Base-by-base conservation (phyloP, 2,888 invertebrate genomes). In the Amphiduros pacificus region DNA sequence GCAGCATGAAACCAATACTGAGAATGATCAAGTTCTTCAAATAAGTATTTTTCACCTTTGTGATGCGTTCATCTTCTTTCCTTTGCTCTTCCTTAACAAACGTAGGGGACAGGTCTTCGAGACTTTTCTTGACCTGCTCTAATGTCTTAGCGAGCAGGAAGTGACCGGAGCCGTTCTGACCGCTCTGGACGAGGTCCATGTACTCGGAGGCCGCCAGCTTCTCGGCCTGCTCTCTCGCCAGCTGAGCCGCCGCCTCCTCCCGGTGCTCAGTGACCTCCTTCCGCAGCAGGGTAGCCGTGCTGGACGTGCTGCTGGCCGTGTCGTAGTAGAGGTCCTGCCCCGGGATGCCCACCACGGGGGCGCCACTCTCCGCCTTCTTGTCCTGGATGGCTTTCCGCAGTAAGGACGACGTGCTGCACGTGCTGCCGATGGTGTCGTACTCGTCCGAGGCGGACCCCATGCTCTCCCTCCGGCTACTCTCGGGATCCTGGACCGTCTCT, bases 21-120 rank as follows among this genome's bases (percentile, higher is more conserved):
- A 78, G 65, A 11, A 74, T 70, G 26, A 77, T 55, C 32, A 79
- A 63, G 62, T 79, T 78, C 54, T 73, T 73, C 40, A 71, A 64
- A 62, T 77, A 74, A 5, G 65, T 70, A 24, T 61, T 71, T 36
- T 58, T 54, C 11, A 68, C 49, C 48, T 64, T 66, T 20, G 40
- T 32, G 26, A 53, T 40, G 26, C 41, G 49, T 56, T 41, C 41
- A 31, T 31, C 56, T 20, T 55, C 53, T 0, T 60, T 36, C 11
- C 49, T 24, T 36, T 41, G 36, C 5, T 4, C 49, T 2, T 32
- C 53, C 26, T 31, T 29, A 31, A 29, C 36, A 14, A 48, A 58
- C 5, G 41, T 57, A 14, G 62, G 44, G 5, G 57, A 58, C 4
- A 61, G 51, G 26, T 64, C 59, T 27, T 66, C 63, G 50, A 66